phyloP scores from a whole-genome alignment of 1,140 invertebrate species.

The Lordiphosa mommai region DNA sequence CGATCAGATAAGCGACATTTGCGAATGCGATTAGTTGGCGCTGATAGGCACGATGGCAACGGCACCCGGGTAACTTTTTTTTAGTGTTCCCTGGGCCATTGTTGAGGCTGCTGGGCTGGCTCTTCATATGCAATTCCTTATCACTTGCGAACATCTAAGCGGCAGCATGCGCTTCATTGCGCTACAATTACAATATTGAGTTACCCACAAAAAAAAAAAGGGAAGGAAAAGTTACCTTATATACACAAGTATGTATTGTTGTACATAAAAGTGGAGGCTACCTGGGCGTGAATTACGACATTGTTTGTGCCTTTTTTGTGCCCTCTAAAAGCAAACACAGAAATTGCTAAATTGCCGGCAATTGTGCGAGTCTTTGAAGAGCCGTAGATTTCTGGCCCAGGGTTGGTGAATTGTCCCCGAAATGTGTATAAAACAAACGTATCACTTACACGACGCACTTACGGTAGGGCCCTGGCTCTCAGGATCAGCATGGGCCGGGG shows the following conservation, averaged over 20 bases:
- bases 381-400: conserved; percentile 39
- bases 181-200: conserved; percentile 80
- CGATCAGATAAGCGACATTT: conserved; percentile 79
- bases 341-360: conserved; percentile 71
- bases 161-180: conserved; percentile 77
- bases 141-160: conserved; percentile 78
- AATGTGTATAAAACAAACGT: conserved; percentile 28
- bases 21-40: conserved; percentile 75
- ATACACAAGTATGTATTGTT: neutral
- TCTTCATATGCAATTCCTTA: conserved; percentile 76
- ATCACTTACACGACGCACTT: conserved; percentile 36
- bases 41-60: conserved; percentile 59
- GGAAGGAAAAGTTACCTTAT: conserved; percentile 57
- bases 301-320: conserved; percentile 52
- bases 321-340: conserved; percentile 30
- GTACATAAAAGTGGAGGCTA: conserved; percentile 24
- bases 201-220: conserved; percentile 66
- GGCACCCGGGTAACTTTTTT: conserved; percentile 44
- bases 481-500: conserved; percentile 1
- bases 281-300: conserved; percentile 77
- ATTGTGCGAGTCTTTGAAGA: conserved; percentile 40
- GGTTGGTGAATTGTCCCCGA: conserved; percentile 46
- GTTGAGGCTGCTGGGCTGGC: conserved; percentile 47
- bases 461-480: neutral
- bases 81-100: conserved; percentile 31